Conservation (phyloP, 37 sponge, comb jelly and placozoan genomes). For the Tethya wilhelma region DNA sequence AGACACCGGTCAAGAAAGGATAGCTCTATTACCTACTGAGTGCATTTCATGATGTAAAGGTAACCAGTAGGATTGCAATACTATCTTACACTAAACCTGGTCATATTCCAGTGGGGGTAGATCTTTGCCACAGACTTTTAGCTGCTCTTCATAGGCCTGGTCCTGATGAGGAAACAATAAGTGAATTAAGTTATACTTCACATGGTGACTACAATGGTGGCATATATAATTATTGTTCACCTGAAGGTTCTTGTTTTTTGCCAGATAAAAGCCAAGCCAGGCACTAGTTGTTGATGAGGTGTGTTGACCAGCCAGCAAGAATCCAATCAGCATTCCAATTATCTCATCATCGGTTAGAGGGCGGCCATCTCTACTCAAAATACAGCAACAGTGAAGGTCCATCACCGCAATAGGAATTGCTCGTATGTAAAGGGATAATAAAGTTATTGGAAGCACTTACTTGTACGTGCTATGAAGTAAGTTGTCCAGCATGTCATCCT, state of each 20-base stretch:
- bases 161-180: slow-evolving; percentile 31
- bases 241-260: slow-evolving; percentile 71
- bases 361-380: slow-evolving; percentile 66
- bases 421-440: too few relatives aligned
- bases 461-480: slow-evolving; percentile 72
- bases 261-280: slow-evolving; percentile 88
- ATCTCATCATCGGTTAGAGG: slow-evolving; percentile 77
- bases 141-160: slow-evolving; percentile 57
- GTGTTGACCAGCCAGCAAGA: slow-evolving; percentile 92
- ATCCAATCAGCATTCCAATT: slow-evolving; percentile 84
- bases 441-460: slow-evolving; percentile 50
- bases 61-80: too few relatives aligned
- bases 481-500: slow-evolving; percentile 76
- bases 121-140: slow-evolving; percentile 71
- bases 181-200: too few relatives aligned
- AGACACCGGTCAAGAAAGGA: slow-evolving; percentile 69
- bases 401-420: too few relatives aligned
- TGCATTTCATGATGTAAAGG: neutral
- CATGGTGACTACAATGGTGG: neutral
- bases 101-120: slow-evolving; percentile 67
- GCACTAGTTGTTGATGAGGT: slow-evolving; percentile 92
- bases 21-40: slow-evolving; percentile 58
- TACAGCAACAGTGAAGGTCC: neutral
- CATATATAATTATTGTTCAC: slow-evolving; percentile 6
- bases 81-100: slow-evolving; percentile 39